phyloP scores from a whole-genome alignment of 2,113 vertebrate genomes.

The Redunca redunca region DNA sequence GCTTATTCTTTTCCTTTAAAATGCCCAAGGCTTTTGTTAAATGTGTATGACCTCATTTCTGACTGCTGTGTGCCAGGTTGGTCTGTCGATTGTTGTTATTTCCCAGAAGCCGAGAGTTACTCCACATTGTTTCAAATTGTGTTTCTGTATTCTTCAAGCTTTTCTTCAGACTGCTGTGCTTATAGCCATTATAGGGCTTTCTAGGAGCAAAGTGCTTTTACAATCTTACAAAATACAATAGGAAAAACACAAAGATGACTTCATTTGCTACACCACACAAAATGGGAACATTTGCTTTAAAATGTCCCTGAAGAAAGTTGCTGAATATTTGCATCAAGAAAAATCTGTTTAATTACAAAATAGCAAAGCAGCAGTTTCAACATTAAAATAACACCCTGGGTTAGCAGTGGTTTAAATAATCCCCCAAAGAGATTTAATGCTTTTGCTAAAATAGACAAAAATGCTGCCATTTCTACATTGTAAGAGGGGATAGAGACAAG shows the following conservation, averaged over 20 bases:
- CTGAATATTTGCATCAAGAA: conserved; percentile 56
- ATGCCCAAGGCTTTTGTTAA: conserved; percentile 57
- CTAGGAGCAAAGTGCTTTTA: neutral
- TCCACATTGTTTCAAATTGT: conserved; percentile 42
- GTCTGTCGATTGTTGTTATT: conserved; percentile 27
- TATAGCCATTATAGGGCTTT: neutral
- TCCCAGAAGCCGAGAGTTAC: conserved; percentile 24
- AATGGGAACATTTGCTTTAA: conserved; percentile 46
- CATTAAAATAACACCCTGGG: conserved; percentile 25
- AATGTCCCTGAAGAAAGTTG: conserved; percentile 37
- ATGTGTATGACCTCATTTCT: conserved; percentile 63
- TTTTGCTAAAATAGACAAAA: conserved; percentile 45
- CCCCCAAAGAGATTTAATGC: neutral
- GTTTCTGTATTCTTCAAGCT: conserved; percentile 35
- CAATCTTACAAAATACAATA: neutral
- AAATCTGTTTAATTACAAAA: conserved; percentile 67
- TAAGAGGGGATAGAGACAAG: neutral
- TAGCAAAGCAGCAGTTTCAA: conserved; percentile 40
- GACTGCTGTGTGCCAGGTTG: neutral
- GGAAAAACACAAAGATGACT: conserved; percentile 27
- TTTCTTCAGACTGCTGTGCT: conserved; percentile 42
- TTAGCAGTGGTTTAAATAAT: conserved; percentile 36
- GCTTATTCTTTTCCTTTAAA: conserved; percentile 50
- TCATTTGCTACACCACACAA: neutral
- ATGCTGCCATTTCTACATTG: neutral